Evolutionary conservation across 2,888 invertebrate species (phyloP).

Genomic region (Tetragonisca angustula): DNA sequence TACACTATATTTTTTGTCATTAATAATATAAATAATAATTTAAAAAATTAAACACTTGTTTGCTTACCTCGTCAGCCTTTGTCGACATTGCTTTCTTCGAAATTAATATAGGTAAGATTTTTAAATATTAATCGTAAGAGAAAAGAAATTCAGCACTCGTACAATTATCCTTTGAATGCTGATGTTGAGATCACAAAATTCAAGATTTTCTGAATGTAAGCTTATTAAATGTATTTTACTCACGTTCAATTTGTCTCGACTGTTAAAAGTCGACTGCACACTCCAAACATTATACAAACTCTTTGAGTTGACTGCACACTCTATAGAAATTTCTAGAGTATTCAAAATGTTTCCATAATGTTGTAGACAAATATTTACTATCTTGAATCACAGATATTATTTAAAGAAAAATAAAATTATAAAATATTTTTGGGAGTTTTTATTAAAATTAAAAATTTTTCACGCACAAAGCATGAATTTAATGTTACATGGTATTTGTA

Average conservation of each 20-base stretch:
- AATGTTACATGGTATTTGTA: not conserved
- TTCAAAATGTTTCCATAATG: not conserved
- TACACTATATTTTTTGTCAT: not conserved
- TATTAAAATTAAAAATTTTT: not conserved
- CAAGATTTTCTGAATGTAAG: not conserved
- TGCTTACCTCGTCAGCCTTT: slow-evolving; percentile 53
- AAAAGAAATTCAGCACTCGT: not conserved
- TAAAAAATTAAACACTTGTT: not conserved
- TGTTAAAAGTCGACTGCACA: not conserved
- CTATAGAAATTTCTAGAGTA: slow-evolving; percentile 44
- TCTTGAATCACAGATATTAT: not conserved
- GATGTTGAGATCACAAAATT: not conserved
- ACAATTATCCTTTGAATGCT: not conserved
- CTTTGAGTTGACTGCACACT: too few relatives aligned
- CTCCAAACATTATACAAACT: slow-evolving; percentile 6
- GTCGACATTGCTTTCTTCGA: slow-evolving; percentile 45
- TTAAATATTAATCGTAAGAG: not conserved
- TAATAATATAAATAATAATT: not conserved
- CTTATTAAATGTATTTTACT: not conserved
- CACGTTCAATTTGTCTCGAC: not conserved
- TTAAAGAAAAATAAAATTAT: not conserved
- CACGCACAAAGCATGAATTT: not conserved
- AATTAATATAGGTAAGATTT: not conserved
- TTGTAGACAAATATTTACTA: not conserved
- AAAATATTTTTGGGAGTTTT: not conserved